A percentile compares a stretch with the other conserved stretches of the same genome.
These are phyloP conservation scores for Ectropis crepuscularia DNA, from an alignment of 2,888 invertebrate genomes.

Conservation along the genomic window DNA sequence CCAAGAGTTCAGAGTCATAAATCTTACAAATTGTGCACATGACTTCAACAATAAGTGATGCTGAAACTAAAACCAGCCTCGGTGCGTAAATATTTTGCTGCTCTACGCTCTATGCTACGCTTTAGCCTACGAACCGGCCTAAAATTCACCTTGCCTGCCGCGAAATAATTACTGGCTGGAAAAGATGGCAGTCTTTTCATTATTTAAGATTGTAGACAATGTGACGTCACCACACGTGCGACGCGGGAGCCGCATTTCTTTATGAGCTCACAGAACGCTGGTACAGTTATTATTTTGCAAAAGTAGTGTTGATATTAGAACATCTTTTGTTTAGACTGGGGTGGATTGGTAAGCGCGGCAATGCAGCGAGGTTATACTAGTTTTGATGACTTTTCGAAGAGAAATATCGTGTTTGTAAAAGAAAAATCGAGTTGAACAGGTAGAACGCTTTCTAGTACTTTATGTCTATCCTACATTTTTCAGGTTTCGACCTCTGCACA, in stretches of 20 bases:
- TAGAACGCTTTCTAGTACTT: too few species aligned
- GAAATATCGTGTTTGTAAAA: too few species aligned
- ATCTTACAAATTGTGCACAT: too few species aligned
- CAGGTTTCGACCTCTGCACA: too few species aligned
- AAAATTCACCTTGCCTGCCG: conserved; percentile 45
- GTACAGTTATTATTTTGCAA: conserved; percentile 30
- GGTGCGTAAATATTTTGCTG: background rate
- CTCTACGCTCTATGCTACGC: background rate
- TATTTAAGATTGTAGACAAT: conserved; percentile 68
- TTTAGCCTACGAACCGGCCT: conserved; percentile 28
- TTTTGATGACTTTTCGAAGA: too few species aligned
- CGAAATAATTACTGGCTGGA: conserved; percentile 72
- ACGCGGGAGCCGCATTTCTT: conserved; percentile 39
- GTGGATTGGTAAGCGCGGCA: background rate
- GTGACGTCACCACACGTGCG: conserved; percentile 48
- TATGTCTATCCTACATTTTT: too few species aligned
- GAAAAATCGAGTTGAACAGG: too few species aligned
- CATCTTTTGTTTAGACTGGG: conserved; percentile 23
- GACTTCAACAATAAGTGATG: too few species aligned
- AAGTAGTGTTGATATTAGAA: conserved; percentile 28
- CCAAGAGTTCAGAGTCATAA: too few species aligned
- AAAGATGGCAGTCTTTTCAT: conserved; percentile 71
- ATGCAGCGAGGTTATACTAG: too few species aligned
- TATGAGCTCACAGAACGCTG: conserved; percentile 38
- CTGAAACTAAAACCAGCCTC: too few species aligned